These are phyloP conservation scores for Smutsia gigantea DNA, from an alignment of 2,797 vertebrate species.

Conservation along the genomic window DNA sequence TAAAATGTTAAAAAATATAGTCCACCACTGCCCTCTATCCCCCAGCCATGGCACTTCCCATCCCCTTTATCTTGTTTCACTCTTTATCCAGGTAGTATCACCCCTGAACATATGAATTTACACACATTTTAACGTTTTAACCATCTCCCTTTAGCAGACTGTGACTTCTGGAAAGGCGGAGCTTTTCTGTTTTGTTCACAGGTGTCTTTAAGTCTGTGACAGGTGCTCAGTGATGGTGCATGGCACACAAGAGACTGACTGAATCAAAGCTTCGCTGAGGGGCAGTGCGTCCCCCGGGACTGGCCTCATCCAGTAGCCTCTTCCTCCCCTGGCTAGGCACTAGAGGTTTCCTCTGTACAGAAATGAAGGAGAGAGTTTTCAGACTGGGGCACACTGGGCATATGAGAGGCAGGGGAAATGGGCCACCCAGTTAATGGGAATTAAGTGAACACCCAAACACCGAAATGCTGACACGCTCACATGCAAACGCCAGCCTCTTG, in stretches of 20 bases:
- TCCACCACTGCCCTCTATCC: constrained; percentile 65
- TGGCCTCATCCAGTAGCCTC: not conserved
- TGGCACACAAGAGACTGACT: rapidly evolving
- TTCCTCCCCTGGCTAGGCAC: not conserved
- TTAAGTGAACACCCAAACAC: not conserved
- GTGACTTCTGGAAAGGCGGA: not conserved
- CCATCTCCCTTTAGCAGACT: not conserved
- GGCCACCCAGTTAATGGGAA: too few species aligned
- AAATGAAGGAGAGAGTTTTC: not conserved
- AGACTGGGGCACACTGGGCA: not conserved
- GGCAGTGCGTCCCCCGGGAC: not conserved
- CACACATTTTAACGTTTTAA: not conserved
- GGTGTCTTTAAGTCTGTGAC: not conserved
- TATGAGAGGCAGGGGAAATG: not conserved
- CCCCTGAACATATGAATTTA: not conserved
- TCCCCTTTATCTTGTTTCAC: not conserved
- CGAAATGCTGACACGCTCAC: too few species aligned
- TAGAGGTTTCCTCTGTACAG: not conserved
- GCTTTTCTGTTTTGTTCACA: not conserved
- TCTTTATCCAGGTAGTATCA: not conserved
- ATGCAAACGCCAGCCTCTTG: not conserved
- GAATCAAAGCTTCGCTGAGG: not conserved
- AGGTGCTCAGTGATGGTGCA: not conserved
- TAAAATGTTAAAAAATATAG: not conserved
- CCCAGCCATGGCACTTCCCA: not conserved